phyloP scores from a whole-genome alignment of 2,797 vertebrate genomes.

The Balearica regulorum region DNA sequence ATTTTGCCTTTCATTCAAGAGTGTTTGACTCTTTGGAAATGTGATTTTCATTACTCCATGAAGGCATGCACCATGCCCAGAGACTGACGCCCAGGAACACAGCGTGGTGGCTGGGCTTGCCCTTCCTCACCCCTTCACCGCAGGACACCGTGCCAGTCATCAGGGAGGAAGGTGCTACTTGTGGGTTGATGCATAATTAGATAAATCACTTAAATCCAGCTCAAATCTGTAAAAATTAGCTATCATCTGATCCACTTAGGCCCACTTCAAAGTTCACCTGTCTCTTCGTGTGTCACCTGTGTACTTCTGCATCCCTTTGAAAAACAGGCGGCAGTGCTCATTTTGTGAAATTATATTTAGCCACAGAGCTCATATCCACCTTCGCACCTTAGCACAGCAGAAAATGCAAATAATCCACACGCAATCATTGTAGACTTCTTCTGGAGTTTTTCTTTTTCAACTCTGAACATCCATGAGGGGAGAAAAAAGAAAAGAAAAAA shows the following conservation, averaged over 20 bases:
- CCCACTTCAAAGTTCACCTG: background rate
- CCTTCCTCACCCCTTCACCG: background rate
- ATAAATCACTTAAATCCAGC: background rate
- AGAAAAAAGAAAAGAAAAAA: background rate
- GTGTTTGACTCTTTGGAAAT: background rate
- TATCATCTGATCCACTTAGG: background rate
- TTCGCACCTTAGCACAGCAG: background rate
- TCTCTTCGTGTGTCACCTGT: background rate
- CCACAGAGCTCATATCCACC: background rate
- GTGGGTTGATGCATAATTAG: background rate
- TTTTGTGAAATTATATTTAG: background rate
- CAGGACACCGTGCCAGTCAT: fast-evolving
- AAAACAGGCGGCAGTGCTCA: background rate
- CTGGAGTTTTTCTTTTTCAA: background rate
- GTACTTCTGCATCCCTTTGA: background rate
- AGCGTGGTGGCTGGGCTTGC: fast-evolving
- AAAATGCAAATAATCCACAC: background rate
- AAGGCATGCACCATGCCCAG: background rate
- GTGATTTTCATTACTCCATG: background rate
- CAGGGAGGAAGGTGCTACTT: background rate
- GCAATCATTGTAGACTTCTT: background rate
- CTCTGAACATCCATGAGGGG: background rate
- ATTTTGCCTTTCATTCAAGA: background rate
- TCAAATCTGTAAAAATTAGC: background rate
- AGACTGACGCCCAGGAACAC: background rate